Conservation (phyloP, 1,140 invertebrate species). For the Manduca sexta region DNA sequence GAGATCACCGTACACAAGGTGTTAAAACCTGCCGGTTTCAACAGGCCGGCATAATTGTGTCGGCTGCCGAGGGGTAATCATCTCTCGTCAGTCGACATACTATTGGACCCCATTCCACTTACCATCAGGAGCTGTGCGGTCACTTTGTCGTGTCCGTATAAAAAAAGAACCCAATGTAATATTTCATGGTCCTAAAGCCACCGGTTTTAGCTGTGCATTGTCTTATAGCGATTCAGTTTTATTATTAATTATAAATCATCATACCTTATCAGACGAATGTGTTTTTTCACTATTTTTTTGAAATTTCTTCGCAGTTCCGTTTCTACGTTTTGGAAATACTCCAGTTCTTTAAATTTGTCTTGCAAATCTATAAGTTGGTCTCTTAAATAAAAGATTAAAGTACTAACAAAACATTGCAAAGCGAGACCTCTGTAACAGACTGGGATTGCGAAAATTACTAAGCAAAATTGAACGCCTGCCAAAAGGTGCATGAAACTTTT, state of each 20-base stretch:
- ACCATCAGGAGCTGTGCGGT: too few relatives aligned
- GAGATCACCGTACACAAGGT: too few relatives aligned
- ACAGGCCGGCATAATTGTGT: too few relatives aligned
- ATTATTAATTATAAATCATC: not conserved
- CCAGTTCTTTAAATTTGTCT: constrained; percentile 27
- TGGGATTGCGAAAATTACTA: constrained; percentile 33
- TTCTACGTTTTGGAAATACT: constrained; percentile 28
- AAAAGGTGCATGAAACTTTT: constrained; percentile 32
- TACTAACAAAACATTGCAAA: constrained; percentile 51
- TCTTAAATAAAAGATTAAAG: constrained; percentile 54
- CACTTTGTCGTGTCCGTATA: too few relatives aligned
- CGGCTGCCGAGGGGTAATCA: too few relatives aligned
- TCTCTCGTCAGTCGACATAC: too few relatives aligned
- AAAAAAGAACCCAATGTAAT: too few relatives aligned
- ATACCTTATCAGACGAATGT: constrained; percentile 51
- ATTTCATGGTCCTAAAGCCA: too few relatives aligned
- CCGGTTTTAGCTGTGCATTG: not conserved
- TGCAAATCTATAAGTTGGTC: constrained; percentile 51
- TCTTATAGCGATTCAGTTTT: too few relatives aligned
- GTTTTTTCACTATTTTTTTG: constrained; percentile 46
- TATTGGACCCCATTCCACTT: too few relatives aligned
- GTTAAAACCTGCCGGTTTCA: too few relatives aligned
- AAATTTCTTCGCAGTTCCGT: constrained; percentile 30
- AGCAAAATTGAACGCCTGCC: constrained; percentile 32
- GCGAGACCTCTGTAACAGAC: constrained; percentile 40